These are phyloP conservation scores for Aphyosemion australe DNA, from an alignment of 2,113 vertebrate species.

Conservation along the genomic window DNA sequence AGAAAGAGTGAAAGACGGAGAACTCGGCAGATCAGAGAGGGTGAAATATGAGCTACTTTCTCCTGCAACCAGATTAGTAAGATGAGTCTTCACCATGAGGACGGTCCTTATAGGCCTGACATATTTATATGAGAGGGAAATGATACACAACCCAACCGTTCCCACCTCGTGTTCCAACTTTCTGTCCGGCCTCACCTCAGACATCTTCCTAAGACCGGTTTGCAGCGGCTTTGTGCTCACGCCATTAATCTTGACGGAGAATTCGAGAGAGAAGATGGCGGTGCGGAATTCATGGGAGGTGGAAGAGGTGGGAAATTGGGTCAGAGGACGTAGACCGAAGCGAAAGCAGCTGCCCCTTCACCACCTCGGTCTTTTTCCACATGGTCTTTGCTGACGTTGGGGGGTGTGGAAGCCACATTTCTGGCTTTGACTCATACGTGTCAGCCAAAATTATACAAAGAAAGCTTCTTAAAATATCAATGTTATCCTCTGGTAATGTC, in stretches of 20 bases:
- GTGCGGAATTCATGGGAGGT: slow-evolving; percentile 52
- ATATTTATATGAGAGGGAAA: slow-evolving; percentile 48
- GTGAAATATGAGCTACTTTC: slow-evolving; percentile 72
- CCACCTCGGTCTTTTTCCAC: slow-evolving; percentile 43
- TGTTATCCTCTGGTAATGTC: background rate
- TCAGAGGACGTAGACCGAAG: slow-evolving; percentile 80
- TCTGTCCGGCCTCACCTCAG: slow-evolving; percentile 64
- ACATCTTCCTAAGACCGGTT: slow-evolving; percentile 62
- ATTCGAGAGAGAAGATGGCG: slow-evolving; percentile 49
- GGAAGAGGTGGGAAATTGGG: slow-evolving; percentile 74
- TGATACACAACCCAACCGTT: slow-evolving; percentile 20
- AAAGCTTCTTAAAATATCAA: slow-evolving; percentile 35
- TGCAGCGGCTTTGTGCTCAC: slow-evolving; percentile 75
- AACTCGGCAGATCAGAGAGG: slow-evolving; percentile 65
- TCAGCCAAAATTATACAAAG: slow-evolving; percentile 6
- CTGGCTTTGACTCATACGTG: slow-evolving; percentile 26
- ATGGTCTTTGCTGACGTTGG: slow-evolving; percentile 26
- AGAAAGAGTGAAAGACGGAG: slow-evolving; percentile 70
- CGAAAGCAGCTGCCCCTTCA: slow-evolving; percentile 75
- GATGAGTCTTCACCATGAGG: slow-evolving; percentile 39
- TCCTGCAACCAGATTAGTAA: slow-evolving; percentile 46
- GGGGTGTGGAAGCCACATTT: slow-evolving; percentile 63
- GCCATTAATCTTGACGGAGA: slow-evolving; percentile 79
- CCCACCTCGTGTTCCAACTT: slow-evolving; percentile 51
- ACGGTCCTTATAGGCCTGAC: slow-evolving; percentile 39